These are phyloP conservation scores for Myotis brandtii DNA, from an alignment of 2,113 vertebrate genomes.

Conservation along the genomic window DNA sequence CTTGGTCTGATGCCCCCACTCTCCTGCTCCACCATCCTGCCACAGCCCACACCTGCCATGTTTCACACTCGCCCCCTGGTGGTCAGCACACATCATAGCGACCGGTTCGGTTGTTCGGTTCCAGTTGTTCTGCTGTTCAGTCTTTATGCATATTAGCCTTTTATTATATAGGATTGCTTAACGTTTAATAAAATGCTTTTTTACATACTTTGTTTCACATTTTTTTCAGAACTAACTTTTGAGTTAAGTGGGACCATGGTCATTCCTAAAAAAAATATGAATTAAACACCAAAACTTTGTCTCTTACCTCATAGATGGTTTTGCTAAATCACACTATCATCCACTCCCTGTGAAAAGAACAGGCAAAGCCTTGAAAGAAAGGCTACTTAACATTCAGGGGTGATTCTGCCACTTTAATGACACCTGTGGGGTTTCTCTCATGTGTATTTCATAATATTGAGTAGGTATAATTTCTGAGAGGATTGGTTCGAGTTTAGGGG, in stretches of 20 bases:
- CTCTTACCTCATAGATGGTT: neutral
- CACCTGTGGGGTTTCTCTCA: neutral
- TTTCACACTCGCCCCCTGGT: no score
- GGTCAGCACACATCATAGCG: no score
- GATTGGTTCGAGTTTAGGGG: neutral
- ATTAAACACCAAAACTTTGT: neutral
- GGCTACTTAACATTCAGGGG: neutral
- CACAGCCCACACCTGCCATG: accelerated
- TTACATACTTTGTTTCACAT: neutral
- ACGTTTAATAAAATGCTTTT: neutral
- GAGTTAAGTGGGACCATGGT: neutral
- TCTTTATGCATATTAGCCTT: no score
- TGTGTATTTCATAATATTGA: neutral
- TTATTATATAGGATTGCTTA: neutral
- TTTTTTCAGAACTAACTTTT: neutral
- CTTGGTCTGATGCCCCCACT: no score
- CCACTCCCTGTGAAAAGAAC: neutral
- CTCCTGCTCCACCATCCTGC: no score
- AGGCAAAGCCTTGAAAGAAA: neutral
- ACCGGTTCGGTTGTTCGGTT: no score
- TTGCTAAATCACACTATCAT: neutral
- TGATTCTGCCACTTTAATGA: neutral
- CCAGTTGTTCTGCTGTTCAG: no score
- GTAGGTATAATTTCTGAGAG: neutral
- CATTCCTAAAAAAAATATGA: constrained; percentile 2